Evolutionary conservation across 2,888 invertebrate species (phyloP), one percentile per base, ranked within the genome.

Genomic region (Cetonia aurata): DNA sequence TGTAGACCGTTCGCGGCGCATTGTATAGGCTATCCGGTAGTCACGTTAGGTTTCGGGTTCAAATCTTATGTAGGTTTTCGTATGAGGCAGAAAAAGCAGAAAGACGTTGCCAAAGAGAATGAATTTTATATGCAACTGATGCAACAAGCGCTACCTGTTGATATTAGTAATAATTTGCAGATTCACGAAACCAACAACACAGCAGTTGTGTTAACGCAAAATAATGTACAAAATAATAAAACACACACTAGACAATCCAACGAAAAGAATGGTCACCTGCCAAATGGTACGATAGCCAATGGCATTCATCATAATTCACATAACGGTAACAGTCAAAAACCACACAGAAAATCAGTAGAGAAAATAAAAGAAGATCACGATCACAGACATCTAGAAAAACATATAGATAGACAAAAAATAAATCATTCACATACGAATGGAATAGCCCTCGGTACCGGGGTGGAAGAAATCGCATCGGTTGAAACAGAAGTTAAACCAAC

Each of bases 1-100:
- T 96, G 96, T 87, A 89, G 96, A 84, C 98, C 98, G 77, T 96
- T 98, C 86, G 98, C 98, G 78, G 97, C 98, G 76, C 97, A 98
- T 86, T 97, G 96, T 75, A 84, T 85, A 74, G 84, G 95, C 75
- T 98, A 96, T 89, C 98, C 98, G 71, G 95, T 95, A 77, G 96
- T 98, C 66, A 96, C 98, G 78, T 89, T 98, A 83, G 98, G 98
- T 77, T 96, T 97, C 87, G 96, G 96, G 80, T 95, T 97, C 81
- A 98, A 97, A 89, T 93, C 95, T 83, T 95, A 95, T 83, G 91
- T 97, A 75, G 94, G 95, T 77, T 95, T 93, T 85, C 90, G 95
- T 86, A 92, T 97, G 89, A 89, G 96, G 82, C 90, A 95, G 89
- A 90, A 96, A 76, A 93, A 94, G 83, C 97, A 98, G 86, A 91